Evolutionary conservation across 2,888 invertebrate species (phyloP).

Genomic region (Smittia aterrima): DNA sequence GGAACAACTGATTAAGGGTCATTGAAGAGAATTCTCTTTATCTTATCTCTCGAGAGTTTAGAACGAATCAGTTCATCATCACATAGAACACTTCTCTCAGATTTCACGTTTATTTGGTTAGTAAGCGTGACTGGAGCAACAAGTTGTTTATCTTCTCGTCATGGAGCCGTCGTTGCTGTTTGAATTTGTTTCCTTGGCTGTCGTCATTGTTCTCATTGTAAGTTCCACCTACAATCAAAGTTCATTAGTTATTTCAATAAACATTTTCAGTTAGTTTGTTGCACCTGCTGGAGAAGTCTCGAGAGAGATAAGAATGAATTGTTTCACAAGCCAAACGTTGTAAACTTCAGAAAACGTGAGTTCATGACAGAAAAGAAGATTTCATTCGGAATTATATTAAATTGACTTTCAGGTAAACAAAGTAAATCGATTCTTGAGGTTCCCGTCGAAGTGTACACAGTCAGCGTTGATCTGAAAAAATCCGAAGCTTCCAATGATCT

Average conservation of each 20-base stretch:
- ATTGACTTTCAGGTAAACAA: constrained; percentile 8
- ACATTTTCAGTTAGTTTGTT: constrained; percentile 11
- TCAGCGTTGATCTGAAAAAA: background rate
- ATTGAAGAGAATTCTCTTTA: too few species aligned
- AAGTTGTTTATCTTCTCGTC: background rate
- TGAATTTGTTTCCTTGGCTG: background rate
- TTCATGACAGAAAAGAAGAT: background rate
- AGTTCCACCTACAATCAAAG: background rate
- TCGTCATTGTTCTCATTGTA: background rate
- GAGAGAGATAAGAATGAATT: constrained; percentile 14
- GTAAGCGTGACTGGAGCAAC: background rate
- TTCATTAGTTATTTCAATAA: background rate
- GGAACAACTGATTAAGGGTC: too few species aligned
- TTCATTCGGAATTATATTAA: background rate
- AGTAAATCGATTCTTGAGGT: background rate
- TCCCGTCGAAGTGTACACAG: background rate
- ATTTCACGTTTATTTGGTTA: background rate
- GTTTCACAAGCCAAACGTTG: constrained; percentile 6
- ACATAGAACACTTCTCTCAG: background rate
- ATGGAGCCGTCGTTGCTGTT: too few species aligned
- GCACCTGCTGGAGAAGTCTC: constrained; percentile 13
- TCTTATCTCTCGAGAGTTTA: too few species aligned
- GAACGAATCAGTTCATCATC: too few species aligned
- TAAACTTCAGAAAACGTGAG: background rate
- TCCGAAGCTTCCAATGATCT: too few species aligned